Base-by-base conservation (phyloP, 2,888 invertebrate species). In the Colletes collaris region DNA sequence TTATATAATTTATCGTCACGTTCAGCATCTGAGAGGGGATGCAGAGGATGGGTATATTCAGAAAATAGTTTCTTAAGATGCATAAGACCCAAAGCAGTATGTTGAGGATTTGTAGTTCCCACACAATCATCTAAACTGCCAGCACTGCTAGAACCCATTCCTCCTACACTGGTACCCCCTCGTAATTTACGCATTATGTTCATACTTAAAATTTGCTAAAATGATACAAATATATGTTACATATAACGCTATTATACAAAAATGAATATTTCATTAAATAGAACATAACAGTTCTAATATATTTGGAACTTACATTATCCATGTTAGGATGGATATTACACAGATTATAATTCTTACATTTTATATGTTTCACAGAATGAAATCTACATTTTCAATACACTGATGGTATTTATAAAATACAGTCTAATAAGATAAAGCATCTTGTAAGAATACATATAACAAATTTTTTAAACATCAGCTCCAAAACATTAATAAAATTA, bases 1-100 rank as follows among this genome's bases (percentile, higher is more conserved):
- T 98, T 98, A 93, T 99, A 99, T 13, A 99, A 95, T 93, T 98
- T 98, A 91, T 97, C 97, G 94, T 99, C 98, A 90, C 96, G 95
- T 92, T 98, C 98, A 71, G 95, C 94, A 83, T 97, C 97, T 56
- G 95, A 95, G 13, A 97, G 94, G 3, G 96, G 95, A 88, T 97
- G 96, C 52, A 97, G 94, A 53, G 98, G 97, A 93, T 99, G 98
- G 50, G 97, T 96, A 91, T 98, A 98, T 93, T 99, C 99, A 67
- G 97, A 96, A 93, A 99, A 99, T 53, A 99, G 95, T 93, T 99
- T 99, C 91, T 99, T 97, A 65, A 99, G 95, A 92, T 99, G 99
- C 96, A 98, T 98, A 74, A 99, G 95, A 52, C 98, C 99, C 76
- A 99, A 95, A 90, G 98, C 97, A 70, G 97, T 95, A 91, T 97